Conservation (phyloP, 2,888 invertebrate genomes). For the Branchipolynoe longqiensis region DNA sequence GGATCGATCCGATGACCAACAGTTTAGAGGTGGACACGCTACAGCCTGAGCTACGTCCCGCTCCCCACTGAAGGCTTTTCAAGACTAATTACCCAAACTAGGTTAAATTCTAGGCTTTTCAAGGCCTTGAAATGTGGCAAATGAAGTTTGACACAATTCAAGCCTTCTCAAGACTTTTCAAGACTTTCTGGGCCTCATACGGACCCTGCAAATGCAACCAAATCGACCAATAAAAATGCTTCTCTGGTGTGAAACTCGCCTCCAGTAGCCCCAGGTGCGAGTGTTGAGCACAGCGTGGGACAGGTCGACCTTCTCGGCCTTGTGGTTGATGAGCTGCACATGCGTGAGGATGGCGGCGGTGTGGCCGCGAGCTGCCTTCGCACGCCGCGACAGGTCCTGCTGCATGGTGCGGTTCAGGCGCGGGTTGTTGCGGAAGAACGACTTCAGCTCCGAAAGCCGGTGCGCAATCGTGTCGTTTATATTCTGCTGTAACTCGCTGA, state of each 20-base stretch:
- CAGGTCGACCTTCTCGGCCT: slow-evolving; percentile 60
- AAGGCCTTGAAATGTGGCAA: too few species aligned
- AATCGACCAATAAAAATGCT: neutral
- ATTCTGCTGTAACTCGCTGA: slow-evolving; percentile 60
- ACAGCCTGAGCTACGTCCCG: too few species aligned
- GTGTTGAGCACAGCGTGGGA: slow-evolving; percentile 45
- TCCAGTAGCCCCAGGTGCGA: slow-evolving; percentile 62
- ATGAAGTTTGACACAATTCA: too few species aligned
- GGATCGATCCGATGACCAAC: too few species aligned
- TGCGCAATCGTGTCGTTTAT: slow-evolving; percentile 63
- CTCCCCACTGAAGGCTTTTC: too few species aligned
- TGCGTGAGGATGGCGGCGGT: slow-evolving; percentile 59
- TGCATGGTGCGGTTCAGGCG: slow-evolving; percentile 48
- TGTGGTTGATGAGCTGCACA: slow-evolving; percentile 59
- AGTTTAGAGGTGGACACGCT: too few species aligned
- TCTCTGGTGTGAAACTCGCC: slow-evolving; percentile 53
- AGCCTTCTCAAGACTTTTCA: too few species aligned
- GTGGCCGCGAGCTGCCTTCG: slow-evolving; percentile 58
- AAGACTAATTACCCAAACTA: too few species aligned
- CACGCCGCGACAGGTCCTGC: slow-evolving; percentile 25
- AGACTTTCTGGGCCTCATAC: too few species aligned
- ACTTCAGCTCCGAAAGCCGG: slow-evolving; percentile 59
- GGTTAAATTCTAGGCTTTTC: too few species aligned
- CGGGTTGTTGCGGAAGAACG: slow-evolving; percentile 49
- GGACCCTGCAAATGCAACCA: neutral